Evolutionary conservation across 2,113 vertebrate species (phyloP), one percentile per base, ranked within the genome.

Genomic region (Maccullochella peelii): DNA sequence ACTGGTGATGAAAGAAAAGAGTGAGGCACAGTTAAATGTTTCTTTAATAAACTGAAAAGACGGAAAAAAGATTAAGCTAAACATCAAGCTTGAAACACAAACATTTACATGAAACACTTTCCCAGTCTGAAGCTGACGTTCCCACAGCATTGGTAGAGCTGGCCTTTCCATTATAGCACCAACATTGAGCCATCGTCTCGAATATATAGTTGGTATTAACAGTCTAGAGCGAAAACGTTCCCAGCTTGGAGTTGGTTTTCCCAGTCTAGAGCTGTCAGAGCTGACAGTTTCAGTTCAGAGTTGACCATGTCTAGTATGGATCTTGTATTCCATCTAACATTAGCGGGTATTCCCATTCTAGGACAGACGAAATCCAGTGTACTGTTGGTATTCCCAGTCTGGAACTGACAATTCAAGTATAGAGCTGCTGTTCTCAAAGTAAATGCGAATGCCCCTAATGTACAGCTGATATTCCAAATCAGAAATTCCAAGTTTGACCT

Each of bases 1-100:
- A 9, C 58, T 78, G 84, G 79, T 80, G 88, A 89, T 84, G 85
- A 86, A 86, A 75, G 86, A 49, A 47, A 58, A n/a, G 63, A 75
- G 62, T 49, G 61, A 76, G 73, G 71, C 33, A 23, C 58, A 63
- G 44, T 86, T 82, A 73, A 89, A 89, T 77, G 77, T 86, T 88
- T 86, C 72, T 88, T 80, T 89, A 85, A 76, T 88, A 89, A 86
- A 89, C 73, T 71, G 47, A 82, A 86, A 84, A 59, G 70, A 82
- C 2, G 33, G 44, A 67, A 40, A 81, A 83, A 73, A 68, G 78
- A 73, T 83, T 70, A 80, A 76, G 76, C 57, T 71, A 78, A 89
- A 80, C 83, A 84, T 57, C 54, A 50, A 71, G 70, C 55, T 76
- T 38, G 40, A 75, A 87, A 87, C 81, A 42, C 73, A 84, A 90